These are phyloP conservation scores for Struthio camelus DNA, from an alignment of 2,113 vertebrate genomes.

Conservation along the genomic window DNA sequence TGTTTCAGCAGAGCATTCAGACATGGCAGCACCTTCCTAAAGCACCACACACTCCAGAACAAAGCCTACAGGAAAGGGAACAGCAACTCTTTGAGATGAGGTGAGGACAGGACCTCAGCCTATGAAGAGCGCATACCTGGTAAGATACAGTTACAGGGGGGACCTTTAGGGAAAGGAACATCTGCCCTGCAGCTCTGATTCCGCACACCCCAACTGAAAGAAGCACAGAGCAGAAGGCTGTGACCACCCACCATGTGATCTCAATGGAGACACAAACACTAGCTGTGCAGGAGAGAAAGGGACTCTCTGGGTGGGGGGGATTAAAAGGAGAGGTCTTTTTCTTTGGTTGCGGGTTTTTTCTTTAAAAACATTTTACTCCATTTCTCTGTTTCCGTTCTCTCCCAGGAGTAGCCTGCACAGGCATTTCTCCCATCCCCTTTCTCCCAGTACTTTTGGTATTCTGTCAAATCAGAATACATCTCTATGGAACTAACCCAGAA, in stretches of 20 bases:
- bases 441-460: background rate
- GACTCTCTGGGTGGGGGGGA: background rate
- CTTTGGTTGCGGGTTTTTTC: background rate
- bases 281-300: background rate
- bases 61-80: background rate
- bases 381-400: background rate
- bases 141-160: background rate
- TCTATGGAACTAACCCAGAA: background rate
- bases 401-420: background rate
- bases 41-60: background rate
- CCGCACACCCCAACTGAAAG: rapidly evolving
- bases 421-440: background rate
- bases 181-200: background rate
- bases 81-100: background rate
- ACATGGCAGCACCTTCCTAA: background rate
- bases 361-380: background rate
- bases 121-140: background rate
- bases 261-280: background rate
- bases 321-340: background rate
- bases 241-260: background rate
- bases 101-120: background rate
- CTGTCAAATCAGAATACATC: background rate
- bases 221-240: background rate
- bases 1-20: background rate
- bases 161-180: background rate